phyloP scores from a whole-genome alignment of 2,797 vertebrate species.

The Danio aesculapii region DNA sequence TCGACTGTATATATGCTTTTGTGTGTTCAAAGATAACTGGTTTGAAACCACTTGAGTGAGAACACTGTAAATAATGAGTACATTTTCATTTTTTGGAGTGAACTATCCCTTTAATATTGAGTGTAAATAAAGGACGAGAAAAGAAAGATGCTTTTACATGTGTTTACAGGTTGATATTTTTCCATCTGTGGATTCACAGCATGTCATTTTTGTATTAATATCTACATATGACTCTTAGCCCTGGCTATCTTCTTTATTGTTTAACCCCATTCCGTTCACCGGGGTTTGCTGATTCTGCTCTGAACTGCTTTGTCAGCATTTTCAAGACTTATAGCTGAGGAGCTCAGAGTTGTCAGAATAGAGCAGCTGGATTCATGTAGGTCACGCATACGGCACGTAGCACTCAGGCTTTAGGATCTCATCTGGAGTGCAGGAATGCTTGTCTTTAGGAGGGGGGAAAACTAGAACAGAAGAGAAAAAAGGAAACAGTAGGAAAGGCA shows the following conservation, averaged over 20 bases:
- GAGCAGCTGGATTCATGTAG: slow-evolving; percentile 81
- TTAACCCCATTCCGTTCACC: not conserved
- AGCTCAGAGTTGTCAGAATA: slow-evolving; percentile 75
- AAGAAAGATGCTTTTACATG: not conserved
- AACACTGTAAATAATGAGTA: too few species aligned
- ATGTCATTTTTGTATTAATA: slow-evolving; percentile 5
- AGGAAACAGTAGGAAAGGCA: slow-evolving; percentile 24
- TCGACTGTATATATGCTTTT: too few species aligned
- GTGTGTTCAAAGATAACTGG: too few species aligned
- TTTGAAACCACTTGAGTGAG: too few species aligned
- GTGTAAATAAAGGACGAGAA: not conserved
- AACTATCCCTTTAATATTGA: too few species aligned
- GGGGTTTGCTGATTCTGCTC: slow-evolving; percentile 8
- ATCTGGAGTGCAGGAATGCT: slow-evolving; percentile 43
- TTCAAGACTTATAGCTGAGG: slow-evolving; percentile 69
- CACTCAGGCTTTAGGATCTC: slow-evolving; percentile 59
- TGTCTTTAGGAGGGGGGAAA: slow-evolving; percentile 52
- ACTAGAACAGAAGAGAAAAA: slow-evolving; percentile 36
- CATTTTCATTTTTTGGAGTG: too few species aligned
- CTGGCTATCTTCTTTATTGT: not conserved
- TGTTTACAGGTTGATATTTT: not conserved
- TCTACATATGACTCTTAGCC: not conserved
- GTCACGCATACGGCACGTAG: slow-evolving; percentile 79
- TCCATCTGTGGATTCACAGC: not conserved
- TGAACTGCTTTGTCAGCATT: slow-evolving; percentile 43